Evolutionary conservation across 2,113 vertebrate species (phyloP), one percentile per base, ranked within the genome.

Genomic region (Pipa parva): DNA sequence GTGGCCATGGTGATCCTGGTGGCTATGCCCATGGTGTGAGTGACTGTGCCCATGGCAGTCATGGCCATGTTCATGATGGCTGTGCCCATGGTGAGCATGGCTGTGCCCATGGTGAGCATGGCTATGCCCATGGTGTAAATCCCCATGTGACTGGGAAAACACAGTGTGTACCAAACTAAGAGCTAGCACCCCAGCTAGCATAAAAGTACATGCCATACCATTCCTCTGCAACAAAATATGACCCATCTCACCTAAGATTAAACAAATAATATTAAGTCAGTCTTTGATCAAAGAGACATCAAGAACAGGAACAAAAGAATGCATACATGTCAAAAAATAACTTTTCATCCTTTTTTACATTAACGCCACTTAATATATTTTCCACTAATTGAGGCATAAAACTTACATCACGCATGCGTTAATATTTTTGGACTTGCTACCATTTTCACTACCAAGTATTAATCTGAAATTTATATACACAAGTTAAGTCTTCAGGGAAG

Each of bases 11-110:
- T 18, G n/a, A 21, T 5, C 79, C 76, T 12, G 63, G 72, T 0
- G 74, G 76, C 4, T 83, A 87, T 15, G 70, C 29, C 0, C 83
- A 89, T 8, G 76, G 51, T 0, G 79, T 73, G 39, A 15, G n/a
- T 7, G 18, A 42, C 27, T 28, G 48, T 49, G 74, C 26, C 0
- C 25, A 71, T 4, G 8, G 61, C 0, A 2, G 4, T 1, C 46
- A 50, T 5, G 37, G 6, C n/a, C 63, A 61, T 15, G 39, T 3
- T 42, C 74, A 74, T 6, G 76, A 77, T 10, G 61, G 72, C 7
- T 73, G 72, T 25, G 42, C 66, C 26, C 77, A 77, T 18, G 54
- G 51, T 26, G 71, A 36, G 33, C 61, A 78, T 12, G 74, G 22
- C 36, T 52, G 61, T 52, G 62, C 54, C 7, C 80, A 82, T 4